Percentiles rank a stretch among this genome's conserved stretches.
These are phyloP conservation scores for Monopis laevigella DNA, from an alignment of 2,888 invertebrate genomes.

Conservation along the genomic window DNA sequence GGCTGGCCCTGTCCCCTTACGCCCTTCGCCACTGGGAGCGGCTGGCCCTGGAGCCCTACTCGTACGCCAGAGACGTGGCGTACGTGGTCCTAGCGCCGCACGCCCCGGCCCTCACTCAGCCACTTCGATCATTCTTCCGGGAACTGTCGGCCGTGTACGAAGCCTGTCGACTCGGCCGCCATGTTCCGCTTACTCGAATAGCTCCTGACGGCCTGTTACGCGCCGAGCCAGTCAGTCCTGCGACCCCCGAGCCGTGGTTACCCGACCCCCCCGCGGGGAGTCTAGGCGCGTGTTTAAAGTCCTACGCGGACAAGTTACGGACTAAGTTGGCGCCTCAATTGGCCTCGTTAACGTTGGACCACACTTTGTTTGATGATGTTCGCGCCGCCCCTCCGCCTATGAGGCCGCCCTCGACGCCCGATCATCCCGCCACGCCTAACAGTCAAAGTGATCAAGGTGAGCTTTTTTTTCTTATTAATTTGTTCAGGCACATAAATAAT, in stretches of 20 bases:
- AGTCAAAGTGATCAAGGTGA: constrained; percentile 25
- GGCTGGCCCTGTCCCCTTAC: constrained; percentile 94
- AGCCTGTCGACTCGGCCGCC: constrained; percentile 91
- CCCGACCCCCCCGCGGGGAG: constrained; percentile 82
- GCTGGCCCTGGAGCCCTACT: constrained; percentile 95
- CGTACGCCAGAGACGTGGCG: constrained; percentile 93
- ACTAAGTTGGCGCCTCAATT: constrained; percentile 43
- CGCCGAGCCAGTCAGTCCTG: constrained; percentile 55
- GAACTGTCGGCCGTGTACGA: constrained; percentile 95
- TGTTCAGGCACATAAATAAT: too few species aligned
- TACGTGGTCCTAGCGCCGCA: constrained; percentile 96
- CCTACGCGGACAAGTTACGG: constrained; percentile 75
- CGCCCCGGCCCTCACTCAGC: constrained; percentile 81
- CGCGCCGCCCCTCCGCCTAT: constrained; percentile 26
- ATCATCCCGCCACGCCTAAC: constrained; percentile 29
- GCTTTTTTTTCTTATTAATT: constrained; percentile 9
- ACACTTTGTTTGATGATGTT: constrained; percentile 31
- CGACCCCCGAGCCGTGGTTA: constrained; percentile 89
- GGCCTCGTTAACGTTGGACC: constrained; percentile 41
- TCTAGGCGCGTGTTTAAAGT: constrained; percentile 82
- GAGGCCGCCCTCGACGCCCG: constrained; percentile 33
- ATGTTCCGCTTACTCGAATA: constrained; percentile 87
- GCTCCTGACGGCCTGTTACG: constrained; percentile 89
- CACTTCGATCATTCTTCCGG: constrained; percentile 88
- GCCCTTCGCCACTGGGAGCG: constrained; percentile 97